These are phyloP conservation scores for Cheilosia grossa DNA, from an alignment of 2,888 invertebrate genomes.

Conservation along the genomic window DNA sequence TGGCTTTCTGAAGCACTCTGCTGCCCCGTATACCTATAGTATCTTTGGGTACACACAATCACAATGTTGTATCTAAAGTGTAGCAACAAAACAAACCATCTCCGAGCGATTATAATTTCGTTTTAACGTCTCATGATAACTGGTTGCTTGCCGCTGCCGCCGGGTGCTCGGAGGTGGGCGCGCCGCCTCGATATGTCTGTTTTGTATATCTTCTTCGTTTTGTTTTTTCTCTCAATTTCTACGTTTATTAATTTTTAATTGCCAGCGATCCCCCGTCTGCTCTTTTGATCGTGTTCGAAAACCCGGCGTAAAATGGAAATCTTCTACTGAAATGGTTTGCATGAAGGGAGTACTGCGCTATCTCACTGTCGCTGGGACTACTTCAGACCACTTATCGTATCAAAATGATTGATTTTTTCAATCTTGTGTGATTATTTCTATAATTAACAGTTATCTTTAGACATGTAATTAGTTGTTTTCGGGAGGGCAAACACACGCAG, in stretches of 20 bases:
- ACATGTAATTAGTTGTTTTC: conserved; percentile 39
- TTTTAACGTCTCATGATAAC: conserved; percentile 40
- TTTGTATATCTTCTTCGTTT: conserved; percentile 53
- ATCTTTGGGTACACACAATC: neutral
- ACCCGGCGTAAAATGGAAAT: conserved; percentile 36
- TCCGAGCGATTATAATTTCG: conserved; percentile 41
- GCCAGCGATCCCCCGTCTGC: conserved; percentile 19
- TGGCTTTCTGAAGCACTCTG: conserved; percentile 64
- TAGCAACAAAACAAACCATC: conserved; percentile 36
- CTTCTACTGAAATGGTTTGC: neutral
- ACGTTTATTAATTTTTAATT: conserved; percentile 73
- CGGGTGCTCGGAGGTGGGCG: conserved; percentile 56
- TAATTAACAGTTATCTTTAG: conserved; percentile 48
- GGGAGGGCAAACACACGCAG: neutral
- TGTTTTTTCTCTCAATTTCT: conserved; percentile 48
- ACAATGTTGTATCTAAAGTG: neutral
- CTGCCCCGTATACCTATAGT: conserved; percentile 11
- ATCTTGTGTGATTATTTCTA: conserved; percentile 48
- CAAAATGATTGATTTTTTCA: conserved; percentile 62
- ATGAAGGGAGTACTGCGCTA: neutral
- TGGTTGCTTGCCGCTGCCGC: conserved; percentile 22
- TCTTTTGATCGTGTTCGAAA: neutral
- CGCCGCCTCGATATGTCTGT: conserved; percentile 60
- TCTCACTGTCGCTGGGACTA: conserved; percentile 18
- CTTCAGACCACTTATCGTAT: conserved; percentile 66